Base-by-base conservation (phyloP, 2,888 invertebrate genomes). In the Caenorhabditis zanzibari region DNA sequence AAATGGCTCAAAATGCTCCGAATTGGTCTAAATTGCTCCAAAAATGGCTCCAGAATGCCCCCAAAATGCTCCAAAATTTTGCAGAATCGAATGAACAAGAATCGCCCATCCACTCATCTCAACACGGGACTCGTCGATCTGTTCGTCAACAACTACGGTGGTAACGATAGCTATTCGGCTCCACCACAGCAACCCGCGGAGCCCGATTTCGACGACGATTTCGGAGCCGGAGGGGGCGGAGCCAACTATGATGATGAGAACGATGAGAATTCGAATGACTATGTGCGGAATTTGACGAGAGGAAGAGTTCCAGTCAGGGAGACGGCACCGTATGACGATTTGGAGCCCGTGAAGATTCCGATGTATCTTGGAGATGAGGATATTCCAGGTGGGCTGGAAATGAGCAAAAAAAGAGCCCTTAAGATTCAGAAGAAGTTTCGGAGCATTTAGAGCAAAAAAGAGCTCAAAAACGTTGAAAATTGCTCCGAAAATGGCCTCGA, bases 71-170 rank as follows among this genome's bases (percentile, higher is more conserved):
- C 12, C 12, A 38, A 38, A 38, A 32, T 32, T 32, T 38, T 10
- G 10, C 38, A 38, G 28, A 56, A 56, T 16, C 16, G 61, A 19
- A 26, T 77, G 14, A 69, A 58, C 26, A 73, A 69, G 26, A 82
- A 77, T 35, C 73, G 82, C 32, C 74, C 82, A 19, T 69, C 74
- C n/a, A 79, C 82, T 41, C 77, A 71, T 56, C 44, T 82, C 26
- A 69, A 73, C 41, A 64, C 74, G 3, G 77, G 69, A 0, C 41
- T 79, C 2, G 69, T 82, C 32, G 79, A 82, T 47, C 73, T 82
- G 79, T 16, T 82, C 7, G 74, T 82, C 19, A 69, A 77, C 16
- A 47, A 77, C 2, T 69, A 63, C 26, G 64, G 69, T 12, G 24
- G n/a, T n/a, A n/a, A 54, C 14, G 54, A 10, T 12, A 56, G 49